Percentiles rank a stretch among this genome's conserved stretches.
Conservation (phyloP, 2,888 invertebrate species). For the Epsilonema sp. region DNA sequence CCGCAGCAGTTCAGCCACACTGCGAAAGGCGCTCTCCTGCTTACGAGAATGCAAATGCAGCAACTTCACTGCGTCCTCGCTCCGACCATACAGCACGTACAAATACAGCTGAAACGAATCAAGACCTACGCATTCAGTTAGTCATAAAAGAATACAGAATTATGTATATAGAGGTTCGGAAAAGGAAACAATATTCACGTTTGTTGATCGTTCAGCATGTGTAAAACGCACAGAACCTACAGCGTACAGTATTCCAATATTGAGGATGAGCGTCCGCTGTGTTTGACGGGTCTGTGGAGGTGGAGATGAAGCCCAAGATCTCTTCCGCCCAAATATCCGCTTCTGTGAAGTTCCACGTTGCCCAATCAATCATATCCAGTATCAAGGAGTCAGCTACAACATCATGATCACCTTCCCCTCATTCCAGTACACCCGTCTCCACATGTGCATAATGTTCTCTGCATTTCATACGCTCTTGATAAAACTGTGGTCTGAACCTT, state of each 20-base stretch:
- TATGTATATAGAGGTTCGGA: no score
- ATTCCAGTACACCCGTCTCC: no score
- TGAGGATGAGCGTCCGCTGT: neutral
- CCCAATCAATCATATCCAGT: neutral
- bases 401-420: neutral
- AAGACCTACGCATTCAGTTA: no score
- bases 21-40: conserved; percentile 13
- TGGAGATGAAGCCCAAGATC: neutral
- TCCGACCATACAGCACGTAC: neutral
- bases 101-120: neutral
- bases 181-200: no score
- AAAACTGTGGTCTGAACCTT: no score
- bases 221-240: no score
- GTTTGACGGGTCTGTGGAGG: no score
- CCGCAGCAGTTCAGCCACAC: neutral
- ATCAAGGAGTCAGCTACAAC: neutral
- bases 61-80: neutral
- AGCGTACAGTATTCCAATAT: neutral
- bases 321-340: neutral
- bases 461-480: no score
- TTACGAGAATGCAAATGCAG: conserved; percentile 8
- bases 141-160: no score
- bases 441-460: no score
- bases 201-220: no score
- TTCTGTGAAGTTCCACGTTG: neutral